phyloP scores from a whole-genome alignment of 2,113 vertebrate genomes.

The Misgurnus anguillicaudatus region DNA sequence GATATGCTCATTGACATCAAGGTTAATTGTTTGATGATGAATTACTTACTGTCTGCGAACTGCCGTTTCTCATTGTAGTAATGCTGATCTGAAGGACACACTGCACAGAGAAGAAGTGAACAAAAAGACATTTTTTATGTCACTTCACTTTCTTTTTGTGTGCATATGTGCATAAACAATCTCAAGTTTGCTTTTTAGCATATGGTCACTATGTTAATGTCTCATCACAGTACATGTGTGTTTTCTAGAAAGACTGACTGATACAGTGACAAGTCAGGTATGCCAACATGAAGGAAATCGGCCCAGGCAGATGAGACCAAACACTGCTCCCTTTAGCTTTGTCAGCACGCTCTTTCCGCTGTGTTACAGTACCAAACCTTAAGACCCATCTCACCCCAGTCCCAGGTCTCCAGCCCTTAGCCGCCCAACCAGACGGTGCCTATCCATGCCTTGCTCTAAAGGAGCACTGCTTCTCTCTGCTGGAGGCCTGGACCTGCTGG shows the following conservation, averaged over 20 bases:
- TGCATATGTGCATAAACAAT: background rate
- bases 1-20: conserved; percentile 25
- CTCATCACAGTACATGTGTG: background rate
- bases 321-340: conserved; percentile 62
- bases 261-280: conserved; percentile 25
- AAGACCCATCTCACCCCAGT: conserved; percentile 55
- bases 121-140: background rate
- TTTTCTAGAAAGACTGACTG: conserved; percentile 20
- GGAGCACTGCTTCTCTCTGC: conserved; percentile 76
- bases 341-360: conserved; percentile 60
- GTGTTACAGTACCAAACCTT: background rate
- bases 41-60: conserved; percentile 81
- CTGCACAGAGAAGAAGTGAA: conserved; percentile 58
- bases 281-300: background rate
- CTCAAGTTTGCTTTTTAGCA: conserved; percentile 1
- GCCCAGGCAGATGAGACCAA: background rate
- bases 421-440: conserved; percentile 47
- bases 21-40: conserved; percentile 26
- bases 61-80: conserved; percentile 86
- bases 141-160: too few relatives aligned
- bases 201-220: conserved; percentile 8
- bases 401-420: conserved; percentile 60
- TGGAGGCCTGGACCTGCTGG: conserved; percentile 78
- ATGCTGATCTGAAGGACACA: conserved; percentile 70
- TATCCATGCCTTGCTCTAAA: conserved; percentile 60